These are phyloP conservation scores for Exephanes ischioxanthus DNA, from an alignment of 2,888 invertebrate genomes.

Conservation along the genomic window DNA sequence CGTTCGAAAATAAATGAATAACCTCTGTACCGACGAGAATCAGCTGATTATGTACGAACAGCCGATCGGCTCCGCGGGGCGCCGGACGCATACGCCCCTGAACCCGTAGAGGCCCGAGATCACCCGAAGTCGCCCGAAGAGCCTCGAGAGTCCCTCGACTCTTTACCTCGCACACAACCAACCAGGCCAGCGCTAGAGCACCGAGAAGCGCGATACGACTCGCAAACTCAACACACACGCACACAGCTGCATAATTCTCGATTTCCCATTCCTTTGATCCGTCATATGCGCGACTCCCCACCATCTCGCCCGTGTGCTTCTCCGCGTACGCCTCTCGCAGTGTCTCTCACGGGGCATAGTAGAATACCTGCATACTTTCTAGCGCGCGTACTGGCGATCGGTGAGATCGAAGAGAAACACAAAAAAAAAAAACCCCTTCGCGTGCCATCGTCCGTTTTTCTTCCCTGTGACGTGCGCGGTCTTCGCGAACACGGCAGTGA, in stretches of 20 bases:
- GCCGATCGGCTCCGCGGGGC: background rate
- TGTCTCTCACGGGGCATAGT: conserved; percentile 15
- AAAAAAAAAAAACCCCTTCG: background rate
- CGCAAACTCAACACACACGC: conserved; percentile 8
- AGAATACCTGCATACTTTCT: conserved; percentile 22
- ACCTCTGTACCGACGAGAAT: background rate
- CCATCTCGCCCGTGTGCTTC: background rate
- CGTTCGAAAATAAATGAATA: conserved; percentile 8
- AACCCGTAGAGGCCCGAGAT: conserved; percentile 31
- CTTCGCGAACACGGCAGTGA: background rate
- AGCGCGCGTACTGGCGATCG: conserved; percentile 9
- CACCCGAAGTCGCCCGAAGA: conserved; percentile 36
- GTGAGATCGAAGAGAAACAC: conserved; percentile 12
- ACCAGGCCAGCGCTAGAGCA: background rate
- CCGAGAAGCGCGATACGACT: background rate
- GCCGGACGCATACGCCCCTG: conserved; percentile 34
- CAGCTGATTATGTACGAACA: conserved; percentile 27
- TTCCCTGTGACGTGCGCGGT: background rate
- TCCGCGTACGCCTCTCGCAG: background rate
- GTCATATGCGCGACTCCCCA: conserved; percentile 20
- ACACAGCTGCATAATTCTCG: background rate
- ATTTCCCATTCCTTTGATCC: conserved; percentile 26
- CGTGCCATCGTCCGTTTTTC: background rate
- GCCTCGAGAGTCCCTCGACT: background rate
- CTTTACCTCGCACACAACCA: conserved; percentile 18